Conservation (phyloP, 2,113 vertebrate genomes). For the Cygnus atratus region DNA sequence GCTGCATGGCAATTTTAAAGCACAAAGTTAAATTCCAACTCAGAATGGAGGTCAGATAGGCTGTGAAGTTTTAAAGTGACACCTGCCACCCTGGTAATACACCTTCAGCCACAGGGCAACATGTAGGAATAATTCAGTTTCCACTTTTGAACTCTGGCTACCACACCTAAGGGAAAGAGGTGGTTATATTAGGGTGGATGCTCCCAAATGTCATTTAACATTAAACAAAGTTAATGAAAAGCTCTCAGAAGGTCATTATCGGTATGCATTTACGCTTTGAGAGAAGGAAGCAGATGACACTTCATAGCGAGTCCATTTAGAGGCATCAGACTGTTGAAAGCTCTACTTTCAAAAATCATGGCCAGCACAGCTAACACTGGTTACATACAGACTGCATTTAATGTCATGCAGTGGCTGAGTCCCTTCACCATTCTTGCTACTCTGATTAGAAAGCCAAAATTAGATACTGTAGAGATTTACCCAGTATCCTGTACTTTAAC, state of each 20-base stretch:
- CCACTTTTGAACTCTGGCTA: neutral
- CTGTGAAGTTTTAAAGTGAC: neutral
- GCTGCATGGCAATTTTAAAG: neutral
- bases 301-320: neutral
- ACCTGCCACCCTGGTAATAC: neutral
- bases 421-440: neutral
- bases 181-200: neutral
- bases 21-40: neutral
- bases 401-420: neutral
- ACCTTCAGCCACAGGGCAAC: neutral
- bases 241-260: neutral
- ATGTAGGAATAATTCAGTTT: neutral
- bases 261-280: neutral
- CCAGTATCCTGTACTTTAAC: neutral
- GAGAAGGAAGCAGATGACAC: neutral
- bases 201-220: neutral
- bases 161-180: neutral
- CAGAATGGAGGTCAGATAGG: neutral
- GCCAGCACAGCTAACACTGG: neutral
- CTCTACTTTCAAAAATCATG: neutral
- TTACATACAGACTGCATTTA: neutral
- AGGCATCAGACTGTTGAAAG: accelerated
- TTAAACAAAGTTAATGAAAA: neutral
- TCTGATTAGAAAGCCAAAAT: neutral
- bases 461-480: neutral